A percentile compares a stretch with the other conserved stretches of the same genome.
These are phyloP conservation scores for Agrochola lota DNA, from an alignment of 2,888 invertebrate species.

Conservation along the genomic window DNA sequence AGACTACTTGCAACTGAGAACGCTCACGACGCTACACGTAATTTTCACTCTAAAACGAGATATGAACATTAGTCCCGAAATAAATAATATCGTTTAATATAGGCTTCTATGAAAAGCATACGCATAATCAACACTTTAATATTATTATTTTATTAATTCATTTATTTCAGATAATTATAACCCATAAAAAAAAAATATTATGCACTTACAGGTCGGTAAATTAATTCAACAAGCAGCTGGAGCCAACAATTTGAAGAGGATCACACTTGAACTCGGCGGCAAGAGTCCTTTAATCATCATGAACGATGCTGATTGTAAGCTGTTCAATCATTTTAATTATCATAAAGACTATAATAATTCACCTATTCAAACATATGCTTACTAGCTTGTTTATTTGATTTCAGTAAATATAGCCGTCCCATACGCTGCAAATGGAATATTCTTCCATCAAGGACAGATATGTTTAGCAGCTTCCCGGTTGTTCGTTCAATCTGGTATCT, in stretches of 20 bases:
- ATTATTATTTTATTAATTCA: too few species aligned
- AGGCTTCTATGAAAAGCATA: too few species aligned
- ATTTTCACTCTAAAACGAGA: background rate
- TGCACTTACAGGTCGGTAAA: conserved; percentile 85
- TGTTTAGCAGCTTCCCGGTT: conserved; percentile 71
- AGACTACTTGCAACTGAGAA: too few species aligned
- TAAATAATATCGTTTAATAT: background rate
- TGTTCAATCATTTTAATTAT: conserved; percentile 64
- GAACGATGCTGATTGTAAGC: conserved; percentile 93
- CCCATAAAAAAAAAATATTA: too few species aligned
- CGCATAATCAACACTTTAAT: too few species aligned
- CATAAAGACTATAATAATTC: too few species aligned
- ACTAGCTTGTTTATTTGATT: conserved; percentile 17
- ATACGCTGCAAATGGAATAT: conserved; percentile 66
- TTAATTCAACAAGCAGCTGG: conserved; percentile 93
- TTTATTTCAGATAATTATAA: too few species aligned
- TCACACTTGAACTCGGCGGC: conserved; percentile 96
- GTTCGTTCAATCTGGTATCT: conserved; percentile 88
- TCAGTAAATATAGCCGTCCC: conserved; percentile 67
- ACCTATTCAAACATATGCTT: background rate
- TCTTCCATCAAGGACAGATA: conserved; percentile 69
- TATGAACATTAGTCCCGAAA: background rate
- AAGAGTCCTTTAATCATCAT: conserved; percentile 96
- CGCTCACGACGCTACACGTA: too few species aligned
- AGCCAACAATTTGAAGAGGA: conserved; percentile 94